phyloP scores from a whole-genome alignment of 2,888 invertebrate species.

The Alloscopus bannaensis region DNA sequence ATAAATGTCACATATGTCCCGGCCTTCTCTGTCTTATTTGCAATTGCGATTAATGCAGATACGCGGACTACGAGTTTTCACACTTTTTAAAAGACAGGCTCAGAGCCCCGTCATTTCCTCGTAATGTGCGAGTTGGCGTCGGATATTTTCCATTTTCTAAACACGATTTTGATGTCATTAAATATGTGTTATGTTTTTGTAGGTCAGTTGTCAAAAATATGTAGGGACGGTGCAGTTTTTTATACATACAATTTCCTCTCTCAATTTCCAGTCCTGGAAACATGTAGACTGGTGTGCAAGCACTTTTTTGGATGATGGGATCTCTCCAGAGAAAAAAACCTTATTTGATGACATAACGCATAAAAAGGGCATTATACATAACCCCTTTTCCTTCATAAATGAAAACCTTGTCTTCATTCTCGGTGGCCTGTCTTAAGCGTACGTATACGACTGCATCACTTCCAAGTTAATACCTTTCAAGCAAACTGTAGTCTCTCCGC shows the following conservation, averaged over 20 bases:
- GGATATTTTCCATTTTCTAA: conserved; percentile 10
- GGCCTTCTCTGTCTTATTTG: conserved; percentile 26
- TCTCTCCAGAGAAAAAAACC: not conserved
- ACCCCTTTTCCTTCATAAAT: too few species aligned
- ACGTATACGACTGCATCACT: too few species aligned
- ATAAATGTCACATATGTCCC: conserved; percentile 45
- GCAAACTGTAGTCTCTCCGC: not conserved
- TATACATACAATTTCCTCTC: not conserved
- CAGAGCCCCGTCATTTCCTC: not conserved
- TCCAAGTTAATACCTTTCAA: not conserved
- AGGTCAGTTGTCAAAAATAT: conserved; percentile 9
- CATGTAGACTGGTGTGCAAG: too few species aligned
- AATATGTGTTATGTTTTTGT: conserved; percentile 27
- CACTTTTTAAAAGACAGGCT: not conserved
- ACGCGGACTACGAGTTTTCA: not conserved
- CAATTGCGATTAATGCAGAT: conserved; percentile 37
- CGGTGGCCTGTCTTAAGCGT: too few species aligned
- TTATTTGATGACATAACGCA: not conserved
- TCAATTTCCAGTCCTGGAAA: not conserved
- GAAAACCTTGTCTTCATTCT: too few species aligned
- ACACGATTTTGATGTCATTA: conserved; percentile 22
- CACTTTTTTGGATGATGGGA: too few species aligned
- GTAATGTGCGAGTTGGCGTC: too few species aligned
- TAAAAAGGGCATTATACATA: conserved; percentile 10
- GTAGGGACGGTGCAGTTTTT: not conserved